Evolutionary conservation across 2,888 invertebrate genomes (phyloP), one percentile per base, ranked within the genome.

Genomic region (Volucella bombylans): DNA sequence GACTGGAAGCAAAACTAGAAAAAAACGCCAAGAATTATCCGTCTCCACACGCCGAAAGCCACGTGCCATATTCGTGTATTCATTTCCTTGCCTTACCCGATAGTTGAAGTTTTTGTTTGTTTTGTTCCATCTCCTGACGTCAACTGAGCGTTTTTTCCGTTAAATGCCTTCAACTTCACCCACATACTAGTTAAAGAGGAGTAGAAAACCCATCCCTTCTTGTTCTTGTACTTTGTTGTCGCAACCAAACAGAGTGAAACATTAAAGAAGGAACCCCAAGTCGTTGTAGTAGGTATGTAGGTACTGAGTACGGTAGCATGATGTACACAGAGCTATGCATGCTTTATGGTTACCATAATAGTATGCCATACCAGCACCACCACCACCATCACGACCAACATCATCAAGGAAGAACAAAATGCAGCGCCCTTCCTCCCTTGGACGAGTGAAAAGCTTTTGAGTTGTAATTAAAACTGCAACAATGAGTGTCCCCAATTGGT

Each of bases 391-490:
- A 41, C n/a, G 45, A 15, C 14, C 49, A 41, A 14, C 38, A 65
- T 61, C 43, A 67, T 62, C 68, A 68, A 23, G 12, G 52, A 50
- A 41, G 69, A 55, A 47, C 49, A 49, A 67, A 64, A 61, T 23
- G 43, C 12, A 55, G 6, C 31, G 31, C 31, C 31, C 6, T 41
- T 74, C 54, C 45, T 54, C 67, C 77, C 62, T 67, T 67, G 50
- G 61, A n/a, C 54, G 31, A 59, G 65, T 45, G 78, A 59, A 72
- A 65, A 57, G 67, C 62, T 73, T 82, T 73, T 72, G 68, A 82
- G 78, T 73, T 78, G 82, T 82, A 78, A 82, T 82, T 82, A 78
- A 82, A 82, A 82, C 73, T 78, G 73, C 68, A 73, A 82, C 82
- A 82, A 82, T 78, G 78, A 57, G 38, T 64, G 77, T 62, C 61